Evolutionary conservation across 2,797 vertebrate genomes (phyloP), one percentile per base, ranked within the genome.

Genomic region (Rhinophrynus dorsalis): DNA sequence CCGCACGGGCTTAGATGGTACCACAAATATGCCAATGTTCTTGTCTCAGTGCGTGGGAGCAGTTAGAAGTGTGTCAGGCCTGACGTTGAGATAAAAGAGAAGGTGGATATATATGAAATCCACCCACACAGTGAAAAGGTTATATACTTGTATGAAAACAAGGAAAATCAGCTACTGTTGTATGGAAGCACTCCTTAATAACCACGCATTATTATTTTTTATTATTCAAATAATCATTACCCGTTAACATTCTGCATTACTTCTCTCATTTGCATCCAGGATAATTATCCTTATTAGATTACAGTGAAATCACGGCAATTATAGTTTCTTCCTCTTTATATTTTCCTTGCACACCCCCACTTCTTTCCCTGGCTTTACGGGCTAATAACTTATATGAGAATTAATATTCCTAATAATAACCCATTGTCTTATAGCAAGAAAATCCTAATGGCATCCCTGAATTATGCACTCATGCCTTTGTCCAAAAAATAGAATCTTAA

Each of bases 221-320:
- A 64, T 33, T 71, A 71, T 71, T 71, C 17, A 64, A 57, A 71
- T 71, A 20, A 71, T 63, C 60, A 71, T 71, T 57, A 64, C 68
- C 59, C 59, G 48, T 71, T 71, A 71, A 50, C 23, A 47, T 63
- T 57, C 32, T 29, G 11, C 51, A 38, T 64, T 63, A 47, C 60
- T 56, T 71, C 27, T 64, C 68, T 64, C 40, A 63, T 64, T 71
- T 71, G 68, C 50, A 64, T 50, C 20, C 26, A 56, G 42, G 68
- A 29, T 71, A 71, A 64, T 71, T 71, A 57, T 71, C 51, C 68
- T 57, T 56, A 71, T 71, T 71, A 63, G 52, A 63, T 50, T 71
- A 64, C 60, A 23, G 23, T 47, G 64, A 64, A 57, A 71, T 70
- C 48, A 62, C 23, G 51, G 60, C 68, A 71, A 71, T 71, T 64